Base-by-base conservation (phyloP, 2,797 vertebrate species). In the Enoplosus armatus region DNA sequence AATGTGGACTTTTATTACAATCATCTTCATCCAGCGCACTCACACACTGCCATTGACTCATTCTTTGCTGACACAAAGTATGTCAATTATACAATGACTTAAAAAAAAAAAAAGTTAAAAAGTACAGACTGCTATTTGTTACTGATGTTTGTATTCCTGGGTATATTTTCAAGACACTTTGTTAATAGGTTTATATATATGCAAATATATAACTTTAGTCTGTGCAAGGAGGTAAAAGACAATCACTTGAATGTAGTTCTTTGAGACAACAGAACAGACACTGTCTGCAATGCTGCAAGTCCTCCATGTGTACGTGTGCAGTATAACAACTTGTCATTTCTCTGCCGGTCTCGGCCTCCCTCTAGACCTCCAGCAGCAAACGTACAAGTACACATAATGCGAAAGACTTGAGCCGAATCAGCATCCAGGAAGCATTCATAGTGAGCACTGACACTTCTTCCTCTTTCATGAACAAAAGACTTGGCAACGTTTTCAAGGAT, bases 161-260 rank as follows among this genome's bases (percentile, higher is more conserved):
- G 93, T 95, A 95, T 93, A 95, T 90, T 94, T 88, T 95, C 93
- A 96, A 95, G 94, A 95, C 95, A 95, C 95, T 95, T 94, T 93
- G 94, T 95, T 95, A 94, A 95, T 95, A 95, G 87, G 92, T 93
- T 93, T 87, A 92, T 93, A 91, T 92, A 93, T 94, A 93, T 95
- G 85, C 86, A 93, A 86, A 92, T 94, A 94, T 95, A 89, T 92
- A 93, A 94, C 90, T 95, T 94, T 93, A 94, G 92, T 94, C 94
- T 96, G 94, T 96, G 95, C 95, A 96, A 96, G 92, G 88, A 95
- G 91, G 91, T 95, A 94, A 93, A 94, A 95, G 93, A 96, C 94
- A 95, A 94, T 96, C 94, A 94, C 90, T 93, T 92, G 87, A 91
- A 94, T 92, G 88, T 89, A 90, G 87, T 87, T 93, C 82, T 93